phyloP scores from a whole-genome alignment of 2,797 vertebrate species.

The Spheniscus humboldti region DNA sequence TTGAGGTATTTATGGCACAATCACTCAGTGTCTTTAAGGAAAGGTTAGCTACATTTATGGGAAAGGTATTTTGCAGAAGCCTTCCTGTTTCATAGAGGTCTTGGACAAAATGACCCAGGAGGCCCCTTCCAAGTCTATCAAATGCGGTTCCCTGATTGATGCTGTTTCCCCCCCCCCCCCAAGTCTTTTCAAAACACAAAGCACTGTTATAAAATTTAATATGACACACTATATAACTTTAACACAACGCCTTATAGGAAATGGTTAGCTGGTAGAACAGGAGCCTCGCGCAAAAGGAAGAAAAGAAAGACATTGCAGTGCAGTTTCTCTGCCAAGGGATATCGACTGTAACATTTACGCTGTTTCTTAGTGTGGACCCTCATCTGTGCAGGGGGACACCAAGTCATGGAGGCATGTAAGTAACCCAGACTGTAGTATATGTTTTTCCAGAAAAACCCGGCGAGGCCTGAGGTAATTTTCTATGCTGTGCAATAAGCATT shows the following conservation, averaged over 20 bases:
- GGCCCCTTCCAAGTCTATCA: constrained; percentile 54
- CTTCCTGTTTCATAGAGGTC: constrained; percentile 54
- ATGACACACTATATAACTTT: constrained; percentile 62
- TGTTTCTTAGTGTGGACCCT: background rate
- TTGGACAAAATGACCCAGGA: constrained; percentile 60
- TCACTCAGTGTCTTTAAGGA: constrained; percentile 63
- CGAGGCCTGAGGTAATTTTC: background rate
- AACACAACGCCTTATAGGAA: constrained; percentile 45
- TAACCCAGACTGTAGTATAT: background rate
- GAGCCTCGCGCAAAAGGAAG: background rate
- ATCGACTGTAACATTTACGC: background rate
- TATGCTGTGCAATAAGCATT: background rate
- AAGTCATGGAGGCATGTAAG: background rate
- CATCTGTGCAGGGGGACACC: background rate
- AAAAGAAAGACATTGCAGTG: background rate
- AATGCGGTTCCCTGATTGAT: constrained; percentile 47
- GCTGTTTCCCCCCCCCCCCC: constrained; percentile 1
- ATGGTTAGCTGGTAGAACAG: constrained; percentile 7
- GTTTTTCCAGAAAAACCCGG: constrained; percentile 7
- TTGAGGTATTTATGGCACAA: constrained; percentile 57
- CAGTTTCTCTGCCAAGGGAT: background rate
- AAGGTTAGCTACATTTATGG: constrained; percentile 66
- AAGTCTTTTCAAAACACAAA: constrained; percentile 61
- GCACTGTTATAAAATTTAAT: constrained; percentile 63
- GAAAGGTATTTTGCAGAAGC: constrained; percentile 46